phyloP scores from a whole-genome alignment of 2,888 invertebrate species.

The Congeria kusceri region DNA sequence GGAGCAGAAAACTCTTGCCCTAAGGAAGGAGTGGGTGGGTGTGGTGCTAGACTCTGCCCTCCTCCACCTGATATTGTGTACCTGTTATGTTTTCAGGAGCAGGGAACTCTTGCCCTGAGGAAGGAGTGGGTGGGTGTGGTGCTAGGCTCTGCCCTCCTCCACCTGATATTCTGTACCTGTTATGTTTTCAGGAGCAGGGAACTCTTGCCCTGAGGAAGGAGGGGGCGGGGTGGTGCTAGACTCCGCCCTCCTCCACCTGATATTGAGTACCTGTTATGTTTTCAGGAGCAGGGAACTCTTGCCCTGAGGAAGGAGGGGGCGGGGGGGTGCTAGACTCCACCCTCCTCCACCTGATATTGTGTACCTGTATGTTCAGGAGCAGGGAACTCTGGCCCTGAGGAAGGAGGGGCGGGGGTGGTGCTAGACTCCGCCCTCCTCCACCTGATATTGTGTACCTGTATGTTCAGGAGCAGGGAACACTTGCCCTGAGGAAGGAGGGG shows the following conservation, averaged over 20 bases:
- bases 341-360: constrained; percentile 95
- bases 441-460: no score
- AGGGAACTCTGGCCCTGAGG: constrained; percentile 93
- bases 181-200: no score
- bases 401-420: constrained; percentile 91
- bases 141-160: constrained; percentile 92
- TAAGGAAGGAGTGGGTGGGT: constrained; percentile 93
- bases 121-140: constrained; percentile 91
- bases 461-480: constrained; percentile 93
- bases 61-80: constrained; percentile 96
- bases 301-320: constrained; percentile 93
- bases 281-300: constrained; percentile 92
- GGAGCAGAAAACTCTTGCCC: constrained; percentile 94
- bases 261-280: no score
- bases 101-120: constrained; percentile 93
- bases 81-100: constrained; percentile 92
- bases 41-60: constrained; percentile 89
- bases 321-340: constrained; percentile 90
- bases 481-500: constrained; percentile 93
- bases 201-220: no score
- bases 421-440: constrained; percentile 93
- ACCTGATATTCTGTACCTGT: no score
- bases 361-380: constrained; percentile 94
- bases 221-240: no score
- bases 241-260: no score